Percentiles rank a stretch among this genome's conserved stretches.
phyloP scores from a whole-genome alignment of 2,113 vertebrate species.

The Cephalophus harveyi region DNA sequence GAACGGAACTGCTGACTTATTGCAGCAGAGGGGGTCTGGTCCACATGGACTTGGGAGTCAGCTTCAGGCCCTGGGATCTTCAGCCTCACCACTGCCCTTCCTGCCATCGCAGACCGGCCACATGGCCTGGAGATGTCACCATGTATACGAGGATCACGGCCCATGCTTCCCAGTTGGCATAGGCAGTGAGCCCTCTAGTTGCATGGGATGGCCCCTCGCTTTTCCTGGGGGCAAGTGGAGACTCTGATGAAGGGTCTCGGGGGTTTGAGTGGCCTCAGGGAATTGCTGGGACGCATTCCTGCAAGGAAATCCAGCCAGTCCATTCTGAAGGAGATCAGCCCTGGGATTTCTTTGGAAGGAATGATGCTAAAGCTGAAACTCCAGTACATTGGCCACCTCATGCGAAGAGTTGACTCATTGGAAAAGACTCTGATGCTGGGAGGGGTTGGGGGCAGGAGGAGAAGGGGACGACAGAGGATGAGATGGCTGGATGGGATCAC shows the following conservation, averaged over 20 bases:
- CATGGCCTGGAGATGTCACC: background rate
- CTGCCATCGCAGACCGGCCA: background rate
- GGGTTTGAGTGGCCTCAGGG: background rate
- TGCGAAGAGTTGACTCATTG: too few species aligned
- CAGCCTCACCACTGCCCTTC: background rate
- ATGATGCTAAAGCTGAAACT: too few species aligned
- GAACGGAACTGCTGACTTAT: background rate
- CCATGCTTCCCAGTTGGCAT: fast-evolving
- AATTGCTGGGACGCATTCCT: fast-evolving
- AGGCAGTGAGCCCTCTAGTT: fast-evolving
- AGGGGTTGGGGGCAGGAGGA: too few species aligned
- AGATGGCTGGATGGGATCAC: too few species aligned
- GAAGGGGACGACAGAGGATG: too few species aligned
- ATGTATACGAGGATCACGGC: fast-evolving
- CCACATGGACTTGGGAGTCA: too few species aligned
- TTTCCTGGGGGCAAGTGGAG: background rate
- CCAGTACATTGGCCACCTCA: too few species aligned
- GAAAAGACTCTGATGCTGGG: too few species aligned
- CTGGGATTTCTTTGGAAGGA: too few species aligned
- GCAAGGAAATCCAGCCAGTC: too few species aligned
- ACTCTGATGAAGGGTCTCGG: background rate
- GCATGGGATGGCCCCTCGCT: background rate
- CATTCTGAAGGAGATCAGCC: too few species aligned
- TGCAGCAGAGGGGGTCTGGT: background rate
- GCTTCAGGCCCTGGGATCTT: background rate